Base-by-base conservation (phyloP, 2,113 vertebrate genomes). In the Cromileptes altivelis region DNA sequence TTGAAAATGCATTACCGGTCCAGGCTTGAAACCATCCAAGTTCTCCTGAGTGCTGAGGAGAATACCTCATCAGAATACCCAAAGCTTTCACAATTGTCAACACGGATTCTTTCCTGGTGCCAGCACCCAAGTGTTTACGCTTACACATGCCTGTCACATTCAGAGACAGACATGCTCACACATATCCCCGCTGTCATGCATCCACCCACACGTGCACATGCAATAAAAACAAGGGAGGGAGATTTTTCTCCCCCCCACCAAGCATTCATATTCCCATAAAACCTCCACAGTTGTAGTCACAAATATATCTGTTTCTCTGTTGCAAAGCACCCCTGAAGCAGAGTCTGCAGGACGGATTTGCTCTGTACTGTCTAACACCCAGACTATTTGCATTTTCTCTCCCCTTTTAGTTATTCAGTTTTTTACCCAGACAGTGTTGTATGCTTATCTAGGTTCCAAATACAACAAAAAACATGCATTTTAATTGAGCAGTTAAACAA, bases 1-100 rank as follows among this genome's bases (percentile, higher is more conserved):
- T 78, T 84, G 84, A 77, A 93, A 94, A 91, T 86, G 60, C 81
- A 91, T 87, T 86, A 91, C 85, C 70, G 69, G 52, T 40, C 37
- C 18, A 23, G 76, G 72, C 75, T 62, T 42, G 62, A 80, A 77
- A 78, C 73, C 74, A 70, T 77, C 70, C 70, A n/a, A 4, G 67
- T 67, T 72, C 82, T 79, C 68, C 15, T 6, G 80, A 67, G 80
- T 45, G 62, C 60, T 77, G 64, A 73, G 78, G 52, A 78, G 72
- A 88, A 88, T 67, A 80, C 68, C 69, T 25, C 76, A 87, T 57
- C 47, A 40, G 65, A 84, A 84, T 56, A 81, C 65, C 21, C 52
- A 53, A 21, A 88, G 79, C 81, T 81, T 86, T 87, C 75, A 72
- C 63, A 53, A 72, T 82, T 80, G 81, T 90, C 83, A 84, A 61